Evolutionary conservation across 1,140 invertebrate species (phyloP), one percentile per base, ranked within the genome.

Genomic region (Phenacoccus solenopsis): DNA sequence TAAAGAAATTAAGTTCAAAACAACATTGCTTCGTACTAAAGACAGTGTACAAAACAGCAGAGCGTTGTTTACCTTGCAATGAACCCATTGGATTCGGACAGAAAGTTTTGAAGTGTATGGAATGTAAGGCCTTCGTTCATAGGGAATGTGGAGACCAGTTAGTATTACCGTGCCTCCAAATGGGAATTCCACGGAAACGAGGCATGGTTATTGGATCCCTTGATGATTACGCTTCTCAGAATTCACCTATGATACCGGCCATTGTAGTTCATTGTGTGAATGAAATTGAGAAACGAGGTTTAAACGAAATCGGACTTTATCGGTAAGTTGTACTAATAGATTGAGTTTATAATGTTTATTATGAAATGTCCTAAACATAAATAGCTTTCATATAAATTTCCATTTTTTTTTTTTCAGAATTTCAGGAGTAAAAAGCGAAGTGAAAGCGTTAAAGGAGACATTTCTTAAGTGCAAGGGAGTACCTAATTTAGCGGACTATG

Each of bases 181-280:
- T 82, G 57, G 83, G 84, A 75, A 89, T 86, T 9, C 87, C 87
- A 28, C 84, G 76, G 21, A 76, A 80, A 68, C 80, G 84, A 73
- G 80, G 82, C 27, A 64, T 57, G n/a, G 68, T 68, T 9, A 4
- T 16, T 27, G 87, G 89, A 20, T 84, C 84, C 20, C 87, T 94
- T 74, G 84, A 87, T 28, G 92, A 96, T 78, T 94, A 87, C 77
- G 87, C 89, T 0, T 92, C 94, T 12, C 80, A 80, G 49, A 84
- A 24, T 10, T 20, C 59, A 20, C 96, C 96, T 1, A 93, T 96
- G 90, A 88, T 99, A 57, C 96, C 96, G 7, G 89, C 91, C 0
- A 77, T 98, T 0, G 84, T 98, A 72, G 89, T 98, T 56, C 94
- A 98, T 77, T 98, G 95, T 78, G 86, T 97, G 7, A 94, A 93